Evolutionary conservation across 2,113 vertebrate genomes (phyloP).

Genomic region (Ranitomeya variabilis): DNA sequence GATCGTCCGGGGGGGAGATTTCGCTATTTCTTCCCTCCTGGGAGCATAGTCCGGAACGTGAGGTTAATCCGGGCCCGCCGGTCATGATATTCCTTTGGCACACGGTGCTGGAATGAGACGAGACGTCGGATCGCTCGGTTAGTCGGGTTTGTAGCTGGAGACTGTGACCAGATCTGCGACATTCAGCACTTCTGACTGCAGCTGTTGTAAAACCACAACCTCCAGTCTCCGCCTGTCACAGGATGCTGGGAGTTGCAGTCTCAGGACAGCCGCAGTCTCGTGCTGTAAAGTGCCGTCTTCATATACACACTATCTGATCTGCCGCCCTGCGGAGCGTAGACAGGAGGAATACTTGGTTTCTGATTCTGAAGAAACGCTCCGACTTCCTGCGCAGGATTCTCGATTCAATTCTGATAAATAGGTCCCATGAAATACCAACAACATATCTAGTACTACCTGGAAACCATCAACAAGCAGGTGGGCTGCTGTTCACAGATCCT

Average conservation of each 20-base stretch:
- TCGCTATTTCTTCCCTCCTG: background rate
- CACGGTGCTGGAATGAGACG: constrained; percentile 79
- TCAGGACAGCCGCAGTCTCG: background rate
- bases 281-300: no score
- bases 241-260: background rate
- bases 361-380: background rate
- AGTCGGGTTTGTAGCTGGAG: background rate
- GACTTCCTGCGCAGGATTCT: no score
- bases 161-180: background rate
- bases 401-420: background rate
- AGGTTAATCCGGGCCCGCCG: constrained; percentile 87
- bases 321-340: background rate
- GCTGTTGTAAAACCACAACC: no score
- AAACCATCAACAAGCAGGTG: no score
- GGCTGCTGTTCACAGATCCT: background rate
- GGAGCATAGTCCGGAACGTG: constrained; percentile 87
- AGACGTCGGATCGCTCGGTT: background rate
- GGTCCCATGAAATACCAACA: background rate
- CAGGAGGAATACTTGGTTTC: background rate
- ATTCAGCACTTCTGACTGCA: no score
- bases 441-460: no score
- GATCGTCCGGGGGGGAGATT: background rate
- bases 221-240: no score
- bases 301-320: background rate
- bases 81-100: constrained; percentile 95